These are phyloP conservation scores for Heliothis virescens DNA, from an alignment of 1,140 invertebrate genomes.

Conservation along the genomic window DNA sequence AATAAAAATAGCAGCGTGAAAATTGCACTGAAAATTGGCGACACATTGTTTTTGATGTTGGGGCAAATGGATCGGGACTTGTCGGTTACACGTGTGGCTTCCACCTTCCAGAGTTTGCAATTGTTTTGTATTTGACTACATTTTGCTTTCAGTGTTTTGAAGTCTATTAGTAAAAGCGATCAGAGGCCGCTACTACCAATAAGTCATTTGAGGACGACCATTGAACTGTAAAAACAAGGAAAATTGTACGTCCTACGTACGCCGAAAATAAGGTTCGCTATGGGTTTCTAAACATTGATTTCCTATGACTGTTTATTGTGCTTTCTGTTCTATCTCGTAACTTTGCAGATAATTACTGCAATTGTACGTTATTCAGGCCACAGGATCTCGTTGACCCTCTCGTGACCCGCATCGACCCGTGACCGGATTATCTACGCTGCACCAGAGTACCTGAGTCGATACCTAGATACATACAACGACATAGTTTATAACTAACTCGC, in stretches of 20 bases:
- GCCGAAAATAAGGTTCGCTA: not conserved
- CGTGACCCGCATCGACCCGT: slow-evolving; percentile 10
- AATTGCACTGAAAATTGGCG: not conserved
- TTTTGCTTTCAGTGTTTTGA: slow-evolving; percentile 16
- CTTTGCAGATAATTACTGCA: not conserved
- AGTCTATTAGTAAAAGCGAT: not conserved
- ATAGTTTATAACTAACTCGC: not conserved
- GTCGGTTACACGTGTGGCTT: slow-evolving; percentile 8
- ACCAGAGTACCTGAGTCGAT: not conserved
- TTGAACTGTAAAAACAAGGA: slow-evolving; percentile 9
- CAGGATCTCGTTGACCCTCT: slow-evolving; percentile 18
- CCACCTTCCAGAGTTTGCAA: not conserved
- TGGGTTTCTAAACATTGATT: not conserved
- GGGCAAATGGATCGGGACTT: not conserved
- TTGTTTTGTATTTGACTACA: slow-evolving; percentile 16
- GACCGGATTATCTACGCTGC: slow-evolving; percentile 13
- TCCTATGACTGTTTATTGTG: not conserved
- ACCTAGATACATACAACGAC: not conserved
- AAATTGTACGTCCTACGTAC: not conserved
- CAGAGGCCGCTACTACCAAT: not conserved
- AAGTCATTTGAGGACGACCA: slow-evolving; percentile 20
- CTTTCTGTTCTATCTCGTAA: not conserved
- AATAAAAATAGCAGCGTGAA: slow-evolving; percentile 14
- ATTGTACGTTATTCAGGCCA: not conserved
- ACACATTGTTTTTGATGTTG: not conserved